A percentile compares a stretch with the other conserved stretches of the same genome.
Evolutionary conservation across 92 coral and sea anemone genomes (phyloP).

Genomic region (Galaxea fascicularis): DNA sequence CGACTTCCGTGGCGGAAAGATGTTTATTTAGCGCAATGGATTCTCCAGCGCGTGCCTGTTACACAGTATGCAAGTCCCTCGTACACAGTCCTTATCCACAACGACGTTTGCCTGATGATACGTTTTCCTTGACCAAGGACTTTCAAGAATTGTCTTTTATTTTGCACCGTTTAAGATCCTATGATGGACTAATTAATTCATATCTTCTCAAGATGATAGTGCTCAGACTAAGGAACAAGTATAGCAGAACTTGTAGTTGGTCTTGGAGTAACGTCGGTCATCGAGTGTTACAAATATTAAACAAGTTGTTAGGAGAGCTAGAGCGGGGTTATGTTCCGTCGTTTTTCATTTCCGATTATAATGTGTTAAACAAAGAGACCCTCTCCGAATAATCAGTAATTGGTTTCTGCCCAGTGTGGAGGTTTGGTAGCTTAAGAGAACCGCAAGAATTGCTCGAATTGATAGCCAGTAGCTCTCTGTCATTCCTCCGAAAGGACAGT

Average conservation of each 20-base stretch:
- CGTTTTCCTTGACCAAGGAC: not conserved
- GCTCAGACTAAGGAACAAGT: conserved; percentile 17
- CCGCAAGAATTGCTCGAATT: too few species aligned
- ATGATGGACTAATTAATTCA: conserved; percentile 29
- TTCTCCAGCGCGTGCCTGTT: conserved; percentile 26
- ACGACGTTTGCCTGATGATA: not conserved
- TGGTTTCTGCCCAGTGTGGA: not conserved
- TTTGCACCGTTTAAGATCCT: conserved; percentile 16
- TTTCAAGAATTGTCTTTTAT: not conserved
- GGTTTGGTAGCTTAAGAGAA: too few species aligned
- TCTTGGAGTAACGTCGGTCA: conserved; percentile 21
- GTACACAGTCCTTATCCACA: conserved; percentile 19
- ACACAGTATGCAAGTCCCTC: conserved; percentile 45
- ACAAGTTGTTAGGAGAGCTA: conserved; percentile 18
- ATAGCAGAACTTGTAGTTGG: conserved; percentile 21
- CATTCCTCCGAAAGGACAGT: too few species aligned
- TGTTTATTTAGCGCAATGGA: conserved; percentile 25
- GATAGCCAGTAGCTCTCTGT: too few species aligned
- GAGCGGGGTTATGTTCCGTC: conserved; percentile 31
- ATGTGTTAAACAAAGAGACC: not conserved
- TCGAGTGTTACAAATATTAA: conserved; percentile 33
- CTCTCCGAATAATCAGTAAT: not conserved
- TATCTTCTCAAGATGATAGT: conserved; percentile 52
- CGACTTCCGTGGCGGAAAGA: conserved; percentile 57
- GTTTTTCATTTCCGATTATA: conserved; percentile 37